Evolutionary conservation across 2,888 invertebrate species (phyloP).

Genomic region (Xylota sylvarum): DNA sequence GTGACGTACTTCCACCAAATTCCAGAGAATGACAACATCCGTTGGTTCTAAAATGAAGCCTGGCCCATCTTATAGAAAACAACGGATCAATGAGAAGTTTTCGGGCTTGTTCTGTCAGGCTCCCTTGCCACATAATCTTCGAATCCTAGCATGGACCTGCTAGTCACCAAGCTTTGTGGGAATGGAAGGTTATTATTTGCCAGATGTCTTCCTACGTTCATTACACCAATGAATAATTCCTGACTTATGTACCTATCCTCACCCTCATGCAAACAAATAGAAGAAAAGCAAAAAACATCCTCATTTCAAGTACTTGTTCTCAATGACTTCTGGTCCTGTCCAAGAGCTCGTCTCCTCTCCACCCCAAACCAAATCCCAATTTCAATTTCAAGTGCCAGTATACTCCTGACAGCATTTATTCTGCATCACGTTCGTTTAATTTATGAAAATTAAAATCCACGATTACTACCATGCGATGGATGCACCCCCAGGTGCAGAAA

Average conservation of each 20-base stretch:
- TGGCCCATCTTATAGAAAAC: no score
- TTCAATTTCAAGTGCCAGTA: neutral
- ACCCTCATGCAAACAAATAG: neutral
- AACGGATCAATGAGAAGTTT: no score
- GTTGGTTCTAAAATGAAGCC: no score
- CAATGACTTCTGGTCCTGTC: neutral
- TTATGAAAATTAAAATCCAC: constrained; percentile 69
- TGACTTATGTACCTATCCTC: constrained; percentile 2
- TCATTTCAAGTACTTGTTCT: neutral
- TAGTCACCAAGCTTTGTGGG: no score
- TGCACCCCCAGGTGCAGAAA: constrained; percentile 45
- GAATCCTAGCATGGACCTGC: no score
- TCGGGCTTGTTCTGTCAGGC: no score
- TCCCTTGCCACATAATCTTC: no score
- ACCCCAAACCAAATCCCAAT: neutral
- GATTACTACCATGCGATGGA: constrained; percentile 33
- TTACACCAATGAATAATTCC: constrained; percentile 4
- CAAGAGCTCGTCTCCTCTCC: neutral
- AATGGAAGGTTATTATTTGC: no score
- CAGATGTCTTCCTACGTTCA: no score
- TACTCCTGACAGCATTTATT: constrained; percentile 53
- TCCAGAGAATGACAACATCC: no score
- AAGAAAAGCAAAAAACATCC: constrained; percentile 4
- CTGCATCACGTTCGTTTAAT: constrained; percentile 61
- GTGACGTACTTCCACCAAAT: no score